A percentile compares a stretch with the other conserved stretches of the same genome.
These are phyloP conservation scores for Tupaia chinensis DNA, from an alignment of 2,113 vertebrate genomes.

Conservation along the genomic window DNA sequence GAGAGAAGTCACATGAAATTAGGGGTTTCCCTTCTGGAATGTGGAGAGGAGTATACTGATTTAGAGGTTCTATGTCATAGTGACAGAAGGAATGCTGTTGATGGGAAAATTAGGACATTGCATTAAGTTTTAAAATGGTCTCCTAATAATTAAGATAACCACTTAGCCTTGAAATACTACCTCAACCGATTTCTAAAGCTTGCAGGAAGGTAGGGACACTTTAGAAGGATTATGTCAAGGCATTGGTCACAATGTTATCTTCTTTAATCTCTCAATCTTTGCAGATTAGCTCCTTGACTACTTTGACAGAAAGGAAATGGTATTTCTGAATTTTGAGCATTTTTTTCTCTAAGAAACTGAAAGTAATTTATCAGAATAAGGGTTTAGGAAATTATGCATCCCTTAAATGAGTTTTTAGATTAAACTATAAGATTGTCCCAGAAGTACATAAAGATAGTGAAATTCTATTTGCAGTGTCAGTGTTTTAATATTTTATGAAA, in stretches of 20 bases:
- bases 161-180: not conserved
- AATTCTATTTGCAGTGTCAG: conserved; percentile 85
- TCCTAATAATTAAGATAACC: not conserved
- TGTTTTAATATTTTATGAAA: conserved; percentile 89
- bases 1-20: not conserved
- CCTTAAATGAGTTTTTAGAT: conserved; percentile 84
- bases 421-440: conserved; percentile 83
- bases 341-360: conserved; percentile 42
- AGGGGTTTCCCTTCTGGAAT: not conserved
- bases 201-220: not conserved
- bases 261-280: conserved; percentile 39
- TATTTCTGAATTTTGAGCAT: conserved; percentile 56
- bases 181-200: not conserved
- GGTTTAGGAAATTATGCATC: conserved; percentile 64
- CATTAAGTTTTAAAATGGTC: not conserved
- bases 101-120: not conserved
- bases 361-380: conserved; percentile 55
- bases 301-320: conserved; percentile 8
- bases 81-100: not conserved
- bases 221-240: not conserved
- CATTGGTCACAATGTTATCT: not conserved
- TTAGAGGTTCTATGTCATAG: not conserved
- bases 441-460: conserved; percentile 83
- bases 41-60: too few relatives aligned
- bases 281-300: conserved; percentile 1